Percentiles rank a stretch among this genome's conserved stretches.
These are phyloP conservation scores for Gymnothorax reevesii DNA, from an alignment of 2,797 vertebrate genomes.

Conservation along the genomic window DNA sequence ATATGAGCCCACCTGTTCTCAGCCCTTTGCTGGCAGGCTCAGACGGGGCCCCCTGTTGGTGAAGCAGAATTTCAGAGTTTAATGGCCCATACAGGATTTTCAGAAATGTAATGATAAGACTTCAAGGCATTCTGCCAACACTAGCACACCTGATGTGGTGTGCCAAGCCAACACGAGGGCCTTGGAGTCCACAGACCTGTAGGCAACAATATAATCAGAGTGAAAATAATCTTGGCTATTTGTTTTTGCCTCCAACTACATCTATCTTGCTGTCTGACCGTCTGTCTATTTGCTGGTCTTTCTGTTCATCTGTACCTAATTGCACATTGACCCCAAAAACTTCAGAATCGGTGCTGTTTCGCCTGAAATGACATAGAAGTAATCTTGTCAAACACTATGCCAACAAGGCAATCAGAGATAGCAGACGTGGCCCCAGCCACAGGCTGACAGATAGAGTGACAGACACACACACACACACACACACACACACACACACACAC, in stretches of 20 bases:
- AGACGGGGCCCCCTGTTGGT: slow-evolving; percentile 52
- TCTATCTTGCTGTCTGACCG: too few species aligned
- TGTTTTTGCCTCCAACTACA: background rate
- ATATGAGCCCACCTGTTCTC: slow-evolving; percentile 44
- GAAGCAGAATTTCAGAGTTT: slow-evolving; percentile 31
- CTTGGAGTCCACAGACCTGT: background rate
- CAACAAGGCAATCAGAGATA: too few species aligned
- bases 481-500: too few species aligned
- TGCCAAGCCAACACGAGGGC: background rate
- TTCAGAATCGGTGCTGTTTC: too few species aligned
- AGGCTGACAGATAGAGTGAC: too few species aligned
- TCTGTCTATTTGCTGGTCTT: background rate
- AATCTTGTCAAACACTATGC: too few species aligned
- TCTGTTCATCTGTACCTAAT: too few species aligned
- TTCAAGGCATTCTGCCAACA: slow-evolving; percentile 35
- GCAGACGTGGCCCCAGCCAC: too few species aligned
- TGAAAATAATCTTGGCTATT: background rate
- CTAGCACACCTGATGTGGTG: background rate
- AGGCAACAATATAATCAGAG: background rate
- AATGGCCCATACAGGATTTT: slow-evolving; percentile 49
- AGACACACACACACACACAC: too few species aligned
- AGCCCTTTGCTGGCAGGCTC: slow-evolving; percentile 50
- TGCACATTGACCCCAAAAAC: too few species aligned
- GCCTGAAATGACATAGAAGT: too few species aligned
- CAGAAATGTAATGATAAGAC: slow-evolving; percentile 37